A percentile compares a stretch with the other conserved stretches of the same genome.
These are phyloP conservation scores for Blastobasis lacticolella DNA, from an alignment of 2,888 invertebrate genomes.

Conservation along the genomic window DNA sequence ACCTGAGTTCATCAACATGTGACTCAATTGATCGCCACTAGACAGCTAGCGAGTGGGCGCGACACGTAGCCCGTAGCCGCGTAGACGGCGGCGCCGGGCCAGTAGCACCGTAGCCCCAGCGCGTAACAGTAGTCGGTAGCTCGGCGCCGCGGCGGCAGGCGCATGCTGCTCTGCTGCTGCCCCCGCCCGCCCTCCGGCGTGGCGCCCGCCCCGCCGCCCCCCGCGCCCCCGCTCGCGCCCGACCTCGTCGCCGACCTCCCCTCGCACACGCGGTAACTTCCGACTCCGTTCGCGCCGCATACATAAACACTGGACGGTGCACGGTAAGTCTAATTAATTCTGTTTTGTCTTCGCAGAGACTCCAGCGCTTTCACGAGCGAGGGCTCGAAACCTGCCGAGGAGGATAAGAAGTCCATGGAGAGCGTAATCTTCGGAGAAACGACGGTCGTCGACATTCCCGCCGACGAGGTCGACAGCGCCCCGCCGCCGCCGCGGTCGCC, in stretches of 20 bases:
- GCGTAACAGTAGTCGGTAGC: conserved; percentile 33
- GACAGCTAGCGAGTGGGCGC: conserved; percentile 16
- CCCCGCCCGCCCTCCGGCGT: conserved; percentile 31
- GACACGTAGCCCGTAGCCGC: conserved; percentile 3
- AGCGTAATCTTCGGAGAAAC: conserved; percentile 21
- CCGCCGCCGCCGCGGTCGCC: conserved; percentile 42
- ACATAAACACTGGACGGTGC: conserved; percentile 10
- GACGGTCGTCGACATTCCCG: conserved; percentile 19
- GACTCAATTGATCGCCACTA: conserved; percentile 30
- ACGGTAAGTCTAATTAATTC: conserved; percentile 7
- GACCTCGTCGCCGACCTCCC: conserved; percentile 64
- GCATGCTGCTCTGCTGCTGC: conserved; percentile 49
- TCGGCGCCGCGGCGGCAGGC: conserved; percentile 54
- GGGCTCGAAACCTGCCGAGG: conserved; percentile 30
- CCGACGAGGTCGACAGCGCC: conserved; percentile 20
- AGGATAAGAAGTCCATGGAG: conserved; percentile 21
- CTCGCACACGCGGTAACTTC: conserved; percentile 52
- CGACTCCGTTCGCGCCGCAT: conserved; percentile 13
- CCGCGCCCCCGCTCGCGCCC: conserved; percentile 32
- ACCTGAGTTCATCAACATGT: conserved; percentile 51
- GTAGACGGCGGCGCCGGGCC: no score
- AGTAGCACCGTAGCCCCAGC: no score
- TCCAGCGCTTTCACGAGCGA: conserved; percentile 46
- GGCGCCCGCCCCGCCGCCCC: conserved; percentile 13
- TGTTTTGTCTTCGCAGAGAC: conserved; percentile 49